These are phyloP conservation scores for Temnothorax unifasciatus DNA, from an alignment of 2,888 invertebrate genomes.

Conservation along the genomic window DNA sequence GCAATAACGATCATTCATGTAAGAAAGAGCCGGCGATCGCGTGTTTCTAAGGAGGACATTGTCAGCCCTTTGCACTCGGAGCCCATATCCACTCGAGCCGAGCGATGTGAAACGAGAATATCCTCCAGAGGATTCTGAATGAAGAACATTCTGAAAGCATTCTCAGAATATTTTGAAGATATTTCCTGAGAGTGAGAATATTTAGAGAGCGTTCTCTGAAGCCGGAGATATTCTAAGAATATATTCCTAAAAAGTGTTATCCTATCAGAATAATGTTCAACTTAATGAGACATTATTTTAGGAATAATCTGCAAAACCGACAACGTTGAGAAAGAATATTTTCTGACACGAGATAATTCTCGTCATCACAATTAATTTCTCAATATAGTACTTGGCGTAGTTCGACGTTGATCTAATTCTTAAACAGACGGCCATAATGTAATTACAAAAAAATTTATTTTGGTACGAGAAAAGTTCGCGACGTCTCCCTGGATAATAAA, in stretches of 20 bases:
- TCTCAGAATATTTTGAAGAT: constrained; percentile 15
- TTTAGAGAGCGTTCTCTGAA: background rate
- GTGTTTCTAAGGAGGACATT: constrained; percentile 41
- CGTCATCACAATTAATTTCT: background rate
- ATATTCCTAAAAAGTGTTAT: background rate
- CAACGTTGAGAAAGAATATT: background rate
- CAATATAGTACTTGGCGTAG: background rate
- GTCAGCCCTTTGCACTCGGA: constrained; percentile 46
- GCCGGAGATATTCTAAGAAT: constrained; percentile 11
- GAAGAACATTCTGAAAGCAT: constrained; percentile 20
- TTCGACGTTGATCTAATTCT: constrained; percentile 7
- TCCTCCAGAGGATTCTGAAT: constrained; percentile 35
- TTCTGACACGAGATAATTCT: background rate
- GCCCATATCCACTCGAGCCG: constrained; percentile 25
- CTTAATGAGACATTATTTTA: constrained; percentile 8
- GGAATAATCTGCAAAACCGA: background rate
- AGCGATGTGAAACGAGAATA: constrained; percentile 39
- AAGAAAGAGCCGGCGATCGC: constrained; percentile 37
- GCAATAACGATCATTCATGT: constrained; percentile 45
- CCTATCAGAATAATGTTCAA: background rate
- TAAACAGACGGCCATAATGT: background rate
- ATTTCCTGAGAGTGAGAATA: constrained; percentile 8
- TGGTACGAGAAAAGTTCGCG: background rate
- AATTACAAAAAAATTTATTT: constrained; percentile 10
- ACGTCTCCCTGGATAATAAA: background rate